A percentile compares a stretch with the other conserved stretches of the same genome.
phyloP scores from a whole-genome alignment of 2,797 vertebrate genomes.

The Halcyon chelicuti region DNA sequence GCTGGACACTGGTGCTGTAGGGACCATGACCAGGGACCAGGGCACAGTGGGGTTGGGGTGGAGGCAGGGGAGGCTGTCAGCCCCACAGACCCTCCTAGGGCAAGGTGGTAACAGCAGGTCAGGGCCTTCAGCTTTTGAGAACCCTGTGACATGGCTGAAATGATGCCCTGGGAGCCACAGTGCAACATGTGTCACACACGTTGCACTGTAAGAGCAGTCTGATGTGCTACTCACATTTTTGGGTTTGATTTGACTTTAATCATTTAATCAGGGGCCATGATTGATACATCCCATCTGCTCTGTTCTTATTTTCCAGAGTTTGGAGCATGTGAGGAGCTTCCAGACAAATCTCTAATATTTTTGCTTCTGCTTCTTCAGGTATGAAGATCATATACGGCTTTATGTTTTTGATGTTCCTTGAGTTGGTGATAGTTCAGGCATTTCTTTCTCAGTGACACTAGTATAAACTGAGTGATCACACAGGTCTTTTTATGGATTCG shows the following conservation, averaged over 20 bases:
- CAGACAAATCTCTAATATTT: background rate
- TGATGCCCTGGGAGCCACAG: accelerated
- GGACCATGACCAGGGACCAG: background rate
- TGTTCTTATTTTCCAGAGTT: background rate
- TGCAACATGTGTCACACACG: background rate
- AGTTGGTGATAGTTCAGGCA: background rate
- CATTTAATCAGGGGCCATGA: accelerated
- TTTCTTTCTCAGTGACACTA: background rate
- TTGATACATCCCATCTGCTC: background rate
- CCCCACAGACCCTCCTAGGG: background rate
- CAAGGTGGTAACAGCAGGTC: background rate
- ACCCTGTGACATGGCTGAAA: background rate
- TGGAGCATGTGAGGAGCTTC: background rate
- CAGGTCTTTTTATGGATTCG: background rate
- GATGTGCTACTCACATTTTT: background rate
- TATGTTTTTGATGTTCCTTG: background rate
- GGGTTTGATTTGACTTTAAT: background rate
- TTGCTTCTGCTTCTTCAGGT: background rate
- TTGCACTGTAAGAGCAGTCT: too few relatives aligned
- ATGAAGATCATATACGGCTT: background rate
- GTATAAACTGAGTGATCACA: background rate
- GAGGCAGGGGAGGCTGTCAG: background rate
- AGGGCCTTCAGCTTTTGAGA: background rate
- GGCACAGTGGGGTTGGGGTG: background rate
- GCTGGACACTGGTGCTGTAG: background rate